Conservation (phyloP, 1,140 invertebrate genomes). For the Drosophila santomea region DNA sequence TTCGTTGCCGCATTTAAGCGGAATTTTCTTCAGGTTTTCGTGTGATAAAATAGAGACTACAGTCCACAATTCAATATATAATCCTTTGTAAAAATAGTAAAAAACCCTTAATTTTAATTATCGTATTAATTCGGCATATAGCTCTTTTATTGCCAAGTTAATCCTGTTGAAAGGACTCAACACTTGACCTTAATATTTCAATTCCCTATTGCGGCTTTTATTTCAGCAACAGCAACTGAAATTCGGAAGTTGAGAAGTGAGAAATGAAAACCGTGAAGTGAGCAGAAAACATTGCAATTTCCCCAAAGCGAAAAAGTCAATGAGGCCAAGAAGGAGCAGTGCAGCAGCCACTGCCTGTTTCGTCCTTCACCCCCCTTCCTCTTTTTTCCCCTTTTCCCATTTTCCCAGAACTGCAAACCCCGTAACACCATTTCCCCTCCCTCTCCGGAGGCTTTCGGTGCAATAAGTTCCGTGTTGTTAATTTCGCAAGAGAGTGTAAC, state of each 20-base stretch:
- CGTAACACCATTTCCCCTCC: neutral
- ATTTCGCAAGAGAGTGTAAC: constrained; percentile 81
- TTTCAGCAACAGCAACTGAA: neutral
- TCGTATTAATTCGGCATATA: too few species aligned
- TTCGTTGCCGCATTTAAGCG: constrained; percentile 31
- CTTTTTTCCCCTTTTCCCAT: neutral
- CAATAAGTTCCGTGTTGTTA: constrained; percentile 83
- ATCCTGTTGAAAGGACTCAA: too few species aligned
- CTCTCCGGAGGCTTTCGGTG: constrained; percentile 25
- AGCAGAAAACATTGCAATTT: constrained; percentile 49
- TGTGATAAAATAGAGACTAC: constrained; percentile 26
- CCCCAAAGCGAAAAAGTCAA: constrained; percentile 63
- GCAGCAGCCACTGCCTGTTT: constrained; percentile 3
- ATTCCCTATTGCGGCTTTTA: constrained; percentile 3
- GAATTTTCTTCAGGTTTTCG: constrained; percentile 19
- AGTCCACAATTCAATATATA: constrained; percentile 35
- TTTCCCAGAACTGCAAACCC: neutral
- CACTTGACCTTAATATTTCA: neutral
- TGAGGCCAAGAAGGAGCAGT: constrained; percentile 39
- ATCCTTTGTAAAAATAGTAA: too few species aligned
- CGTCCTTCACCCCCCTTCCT: neutral
- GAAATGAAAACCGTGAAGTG: constrained; percentile 20
- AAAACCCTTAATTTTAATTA: too few species aligned
- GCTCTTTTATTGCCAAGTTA: too few species aligned
- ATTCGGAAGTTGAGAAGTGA: neutral